Base-by-base conservation (phyloP, 2,113 vertebrate genomes). In the Eonycteris spelaea region DNA sequence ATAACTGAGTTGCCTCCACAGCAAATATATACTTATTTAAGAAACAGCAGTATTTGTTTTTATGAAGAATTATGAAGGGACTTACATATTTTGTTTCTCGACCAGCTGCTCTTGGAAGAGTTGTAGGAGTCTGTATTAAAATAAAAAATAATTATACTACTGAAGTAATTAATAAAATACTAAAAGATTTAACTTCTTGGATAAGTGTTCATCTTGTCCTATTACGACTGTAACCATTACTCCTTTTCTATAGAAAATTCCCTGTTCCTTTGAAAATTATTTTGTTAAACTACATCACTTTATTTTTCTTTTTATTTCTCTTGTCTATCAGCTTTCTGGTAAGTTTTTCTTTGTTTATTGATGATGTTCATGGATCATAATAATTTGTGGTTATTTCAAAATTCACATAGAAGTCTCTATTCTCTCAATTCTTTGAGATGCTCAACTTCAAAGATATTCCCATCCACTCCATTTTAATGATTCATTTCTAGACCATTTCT, bases 71-170 rank as follows among this genome's bases (percentile, higher is more conserved):
- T 70, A 75, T 28, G 61, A 95, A 96, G 59, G 15, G 82, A 99
- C 99, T 99, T 98, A 99, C 99, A 98, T 99, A 99, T 99, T 99
- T 99, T 51, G 99, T 99, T 99, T 99, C 99, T 91, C 99, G 98
- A 35, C 99, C 99, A 95, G 98, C 96, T 93, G 98, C 98, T 98
- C 98, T 99, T 75, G 98, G 98, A 78, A 98, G 95, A 24, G 98
- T 97, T 82, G 98, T 96, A 92, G 97, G 95, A 30, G 92, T 98
- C 98, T 99, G 91, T 92, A 95, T 91, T 74, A 80, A 98, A 98
- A 94, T 33, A 65, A 94, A 96, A 96, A 97, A 51, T 8, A 93
- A 89, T 85, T 86, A 88, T 90, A 89, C 88, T 94, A 93, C 96
- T 97, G 53, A 95, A 86, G 94, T 90, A 94, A 83, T 82, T 71